Conservation (phyloP, 2,113 vertebrate genomes). For the Orthonyx spaldingii region DNA sequence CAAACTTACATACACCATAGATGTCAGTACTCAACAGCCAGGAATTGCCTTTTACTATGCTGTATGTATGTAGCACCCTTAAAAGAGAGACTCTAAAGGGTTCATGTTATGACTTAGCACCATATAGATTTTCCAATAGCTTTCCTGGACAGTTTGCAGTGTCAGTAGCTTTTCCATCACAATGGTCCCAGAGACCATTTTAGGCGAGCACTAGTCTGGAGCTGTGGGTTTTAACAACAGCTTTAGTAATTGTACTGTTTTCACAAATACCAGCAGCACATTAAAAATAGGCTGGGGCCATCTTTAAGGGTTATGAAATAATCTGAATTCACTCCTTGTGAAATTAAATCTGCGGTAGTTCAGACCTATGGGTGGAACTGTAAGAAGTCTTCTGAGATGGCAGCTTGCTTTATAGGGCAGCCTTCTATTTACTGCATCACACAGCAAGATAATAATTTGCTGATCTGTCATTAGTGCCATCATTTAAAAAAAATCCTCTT, state of each 20-base stretch:
- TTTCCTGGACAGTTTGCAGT: constrained; percentile 56
- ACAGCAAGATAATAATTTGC: constrained; percentile 42
- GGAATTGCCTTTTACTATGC: constrained; percentile 4
- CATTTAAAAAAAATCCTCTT: not conserved
- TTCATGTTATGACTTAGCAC: constrained; percentile 40
- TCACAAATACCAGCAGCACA: constrained; percentile 54
- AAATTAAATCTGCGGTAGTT: constrained; percentile 63
- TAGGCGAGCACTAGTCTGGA: constrained; percentile 14
- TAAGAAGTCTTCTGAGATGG: constrained; percentile 62
- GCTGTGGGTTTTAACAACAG: constrained; percentile 61
- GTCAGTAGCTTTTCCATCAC: constrained; percentile 60
- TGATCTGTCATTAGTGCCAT: constrained; percentile 46
- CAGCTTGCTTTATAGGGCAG: constrained; percentile 47
- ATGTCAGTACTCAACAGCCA: not conserved
- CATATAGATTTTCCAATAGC: constrained; percentile 52
- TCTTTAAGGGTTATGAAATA: constrained; percentile 63
- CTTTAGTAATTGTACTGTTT: constrained; percentile 62
- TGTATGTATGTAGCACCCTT: not conserved
- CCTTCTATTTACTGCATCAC: constrained; percentile 42
- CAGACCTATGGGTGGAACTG: constrained; percentile 43
- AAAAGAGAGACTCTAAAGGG: constrained; percentile 20
- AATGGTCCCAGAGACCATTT: constrained; percentile 58
- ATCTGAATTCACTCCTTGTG: constrained; percentile 59
- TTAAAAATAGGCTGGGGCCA: constrained; percentile 60
- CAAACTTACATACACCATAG: not conserved